These are phyloP conservation scores for Drosophila saltans DNA, from an alignment of 1,140 invertebrate species.

Conservation along the genomic window DNA sequence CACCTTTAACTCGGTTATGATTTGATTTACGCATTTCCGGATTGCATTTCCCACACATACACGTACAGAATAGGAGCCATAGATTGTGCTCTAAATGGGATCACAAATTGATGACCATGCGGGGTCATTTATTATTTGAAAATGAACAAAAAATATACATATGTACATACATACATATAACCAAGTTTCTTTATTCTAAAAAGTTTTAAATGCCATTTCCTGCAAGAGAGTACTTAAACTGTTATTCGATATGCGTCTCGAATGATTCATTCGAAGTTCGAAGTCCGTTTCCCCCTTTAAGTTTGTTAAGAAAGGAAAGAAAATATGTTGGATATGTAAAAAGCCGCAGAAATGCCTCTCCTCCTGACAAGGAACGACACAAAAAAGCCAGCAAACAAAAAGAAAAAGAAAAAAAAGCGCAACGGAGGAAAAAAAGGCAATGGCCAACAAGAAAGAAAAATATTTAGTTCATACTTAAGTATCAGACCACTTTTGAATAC, in stretches of 20 bases:
- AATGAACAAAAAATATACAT: not conserved
- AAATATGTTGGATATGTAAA: conserved; percentile 74
- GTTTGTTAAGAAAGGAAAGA: conserved; percentile 49
- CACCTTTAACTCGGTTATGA: conserved; percentile 45
- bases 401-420: conserved; percentile 4
- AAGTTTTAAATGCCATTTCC: conserved; percentile 16
- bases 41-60: conserved; percentile 51
- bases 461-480: not conserved
- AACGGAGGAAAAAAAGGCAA: conserved; percentile 11
- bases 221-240: not conserved
- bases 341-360: conserved; percentile 75
- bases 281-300: not conserved
- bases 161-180: not conserved
- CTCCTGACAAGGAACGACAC: conserved; percentile 46
- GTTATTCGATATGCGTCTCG: conserved; percentile 17
- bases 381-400: conserved; percentile 32
- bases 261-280: conserved; percentile 10
- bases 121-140: conserved; percentile 16
- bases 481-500: too few species aligned
- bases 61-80: conserved; percentile 37
- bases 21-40: conserved; percentile 80
- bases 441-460: not conserved
- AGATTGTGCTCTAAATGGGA: conserved; percentile 57
- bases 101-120: conserved; percentile 46
- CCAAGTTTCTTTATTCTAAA: conserved; percentile 32